Evolutionary conservation across 2,888 invertebrate genomes (phyloP), one percentile per base, ranked within the genome.

Genomic region (Tinea pellionella): DNA sequence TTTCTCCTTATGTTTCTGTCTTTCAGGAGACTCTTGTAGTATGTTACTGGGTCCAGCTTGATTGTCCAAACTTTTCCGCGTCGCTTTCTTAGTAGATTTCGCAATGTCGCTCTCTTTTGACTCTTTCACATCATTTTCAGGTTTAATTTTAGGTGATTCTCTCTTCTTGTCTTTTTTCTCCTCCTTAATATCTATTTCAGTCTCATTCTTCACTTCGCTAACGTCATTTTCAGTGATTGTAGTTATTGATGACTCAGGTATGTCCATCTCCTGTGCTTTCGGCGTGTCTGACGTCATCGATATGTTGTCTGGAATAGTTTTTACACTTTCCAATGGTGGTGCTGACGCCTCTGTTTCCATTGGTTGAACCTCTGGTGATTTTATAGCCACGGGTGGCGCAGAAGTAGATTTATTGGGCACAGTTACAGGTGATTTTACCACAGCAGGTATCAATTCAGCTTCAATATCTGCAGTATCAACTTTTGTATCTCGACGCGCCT

Each of bases 1-100:
- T 58, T 90, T 91, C 67, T 94, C 94, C 69, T 95, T 95, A 47
- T 90, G 88, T 55, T 89, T 90, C 61, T 91, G 89, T 62, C 90
- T 89, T 64, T 92, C 92, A 0, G 92, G 91, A 0, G 91, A 89
- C 65, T 91, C 88, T 29, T 69, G 70, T 2, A 87, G 64, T 0
- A 70, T 68, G 61, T 72, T 79, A 64, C 86, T 86, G 0, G 87
- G 83, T 0, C 86, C 86, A 0, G 85, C 72, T 55, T 72, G 71
- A 62, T 64, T 71, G 64, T 79, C 80, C 0, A 73, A 70, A 0
- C 80, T 80, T 60, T 72, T 75, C 11, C 81, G 71, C 24, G 73
- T 70, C 0, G 78, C 76, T 67, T 81, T 80, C 30, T 61, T 65
- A 7, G 19, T 63, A 9, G 68, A 65, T 62, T 64, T 67, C 3